A percentile compares a stretch with the other conserved stretches of the same genome.
Evolutionary conservation across 2,797 vertebrate genomes (phyloP).

Genomic region (Myioborus melanocephalus): DNA sequence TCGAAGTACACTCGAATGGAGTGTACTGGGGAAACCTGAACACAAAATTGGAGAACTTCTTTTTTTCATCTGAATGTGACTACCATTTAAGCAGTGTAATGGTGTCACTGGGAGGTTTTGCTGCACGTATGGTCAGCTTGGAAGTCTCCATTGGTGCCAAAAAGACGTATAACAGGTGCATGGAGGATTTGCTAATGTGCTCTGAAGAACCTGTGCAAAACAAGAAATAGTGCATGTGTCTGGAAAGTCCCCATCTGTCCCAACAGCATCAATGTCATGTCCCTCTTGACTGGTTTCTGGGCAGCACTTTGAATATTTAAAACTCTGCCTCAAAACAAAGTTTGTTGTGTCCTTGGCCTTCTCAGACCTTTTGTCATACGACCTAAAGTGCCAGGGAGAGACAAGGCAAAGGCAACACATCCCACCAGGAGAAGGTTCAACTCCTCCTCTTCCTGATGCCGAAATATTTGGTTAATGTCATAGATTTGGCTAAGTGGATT

Average conservation of each 20-base stretch:
- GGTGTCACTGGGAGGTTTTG: conserved; percentile 64
- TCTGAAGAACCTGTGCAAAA: background rate
- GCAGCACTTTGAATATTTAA: background rate
- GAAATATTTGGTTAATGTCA: conserved; percentile 80
- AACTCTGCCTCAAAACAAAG: rapidly evolving
- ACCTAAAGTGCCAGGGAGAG: rapidly evolving
- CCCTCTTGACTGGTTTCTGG: background rate
- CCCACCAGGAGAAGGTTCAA: conserved; percentile 36
- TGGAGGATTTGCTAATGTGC: background rate
- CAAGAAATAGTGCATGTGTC: background rate
- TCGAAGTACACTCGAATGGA: background rate
- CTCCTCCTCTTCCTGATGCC: conserved; percentile 45
- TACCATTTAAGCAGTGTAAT: conserved; percentile 62
- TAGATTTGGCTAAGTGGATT: conserved; percentile 77
- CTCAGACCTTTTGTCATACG: background rate
- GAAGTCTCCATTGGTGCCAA: conserved; percentile 52
- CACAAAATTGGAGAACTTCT: background rate
- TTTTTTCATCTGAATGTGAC: conserved; percentile 72
- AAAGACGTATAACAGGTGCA: conserved; percentile 73
- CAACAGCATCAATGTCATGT: background rate
- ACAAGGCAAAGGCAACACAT: background rate
- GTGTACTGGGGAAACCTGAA: conserved; percentile 42
- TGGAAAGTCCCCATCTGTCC: background rate
- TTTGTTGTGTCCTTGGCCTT: background rate
- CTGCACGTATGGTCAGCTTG: conserved; percentile 62